Evolutionary conservation across 2,888 invertebrate species (phyloP), one percentile per base, ranked within the genome.

Genomic region (Fragum fragum): DNA sequence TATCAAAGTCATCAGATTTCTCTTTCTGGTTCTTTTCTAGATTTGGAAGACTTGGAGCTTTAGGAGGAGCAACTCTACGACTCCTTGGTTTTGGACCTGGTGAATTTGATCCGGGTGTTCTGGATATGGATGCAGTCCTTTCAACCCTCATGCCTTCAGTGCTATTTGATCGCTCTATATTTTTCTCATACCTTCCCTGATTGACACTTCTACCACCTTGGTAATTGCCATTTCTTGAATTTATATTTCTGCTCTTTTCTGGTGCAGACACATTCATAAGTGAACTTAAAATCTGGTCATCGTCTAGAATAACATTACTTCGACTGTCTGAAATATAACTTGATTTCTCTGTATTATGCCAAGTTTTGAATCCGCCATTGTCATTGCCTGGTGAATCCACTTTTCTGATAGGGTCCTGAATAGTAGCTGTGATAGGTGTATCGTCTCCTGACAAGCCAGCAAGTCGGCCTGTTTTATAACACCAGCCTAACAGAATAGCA

Each of bases 401-500:
- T 68, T 29, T 23, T 39, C 39, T 39, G 26, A 71, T 66, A 6
- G 76, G 42, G 55, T 75, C 71, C 0, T 55, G 21, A 0, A 69
- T 39, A 7, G 57, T 28, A 5, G 42, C 52, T n/a, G 11, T 23
- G 28, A 59, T 59, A 2, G 63, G 63, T 39, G 11, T 16, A 63
- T 61, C 52, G 42, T 52, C 66, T 21, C 36, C 39, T 3, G 52
- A 70, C 42, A 81, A 70, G 11, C 87, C 86, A 1, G 88, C 82
- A 9, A 90, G 73, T 47, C 78, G 80, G 16, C 92, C 90, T 21
- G 87, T 88, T 47, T 87, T 89, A 68, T 89, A 91, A 76, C 90
- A 91, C 90, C 90, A 92, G 28, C 88, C 87, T 26, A 92, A 83
- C 3, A 91, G 77, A 18, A 91, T 81, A 7, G 83, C 85, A 18